These are phyloP conservation scores for Tortrix viridana DNA, from an alignment of 2,888 invertebrate genomes.

Conservation along the genomic window DNA sequence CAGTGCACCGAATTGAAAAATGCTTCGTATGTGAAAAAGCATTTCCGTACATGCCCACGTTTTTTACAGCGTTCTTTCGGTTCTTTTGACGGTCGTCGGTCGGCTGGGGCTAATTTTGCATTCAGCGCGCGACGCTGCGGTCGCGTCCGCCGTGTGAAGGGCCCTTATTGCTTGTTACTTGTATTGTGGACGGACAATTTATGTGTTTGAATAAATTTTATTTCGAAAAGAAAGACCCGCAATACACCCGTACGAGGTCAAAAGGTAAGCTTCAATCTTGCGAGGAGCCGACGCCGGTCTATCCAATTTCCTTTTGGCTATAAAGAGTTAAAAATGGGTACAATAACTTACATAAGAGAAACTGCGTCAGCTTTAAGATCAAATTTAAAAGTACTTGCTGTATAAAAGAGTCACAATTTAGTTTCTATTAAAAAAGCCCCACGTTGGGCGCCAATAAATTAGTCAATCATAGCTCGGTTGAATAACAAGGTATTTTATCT, in stretches of 20 bases:
- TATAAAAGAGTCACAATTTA: too few species aligned
- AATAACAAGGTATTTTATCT: too few species aligned
- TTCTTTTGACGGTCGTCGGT: slow-evolving; percentile 3
- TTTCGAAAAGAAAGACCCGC: slow-evolving; percentile 11
- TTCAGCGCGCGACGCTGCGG: slow-evolving; percentile 19
- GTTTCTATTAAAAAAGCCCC: not conserved
- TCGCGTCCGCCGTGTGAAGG: slow-evolving; percentile 13
- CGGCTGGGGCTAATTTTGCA: not conserved
- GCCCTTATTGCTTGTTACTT: slow-evolving; percentile 17
- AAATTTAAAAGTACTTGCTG: too few species aligned
- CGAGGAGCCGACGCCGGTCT: not conserved
- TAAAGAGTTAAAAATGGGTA: not conserved
- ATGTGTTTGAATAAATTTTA: slow-evolving; percentile 23
- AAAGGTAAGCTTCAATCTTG: slow-evolving; percentile 9
- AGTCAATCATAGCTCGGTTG: too few species aligned
- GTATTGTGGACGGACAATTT: slow-evolving; percentile 26
- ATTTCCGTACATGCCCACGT: slow-evolving; percentile 6
- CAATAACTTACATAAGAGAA: too few species aligned
- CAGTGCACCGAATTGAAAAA: slow-evolving; percentile 10
- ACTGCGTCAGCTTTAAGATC: too few species aligned
- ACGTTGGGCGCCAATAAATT: slow-evolving; percentile 19
- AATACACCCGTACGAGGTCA: slow-evolving; percentile 3
- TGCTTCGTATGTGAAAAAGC: slow-evolving; percentile 8
- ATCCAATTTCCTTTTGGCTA: not conserved
- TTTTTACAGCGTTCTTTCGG: not conserved